Percentiles rank a stretch among this genome's conserved stretches.
Evolutionary conservation across 1,140 invertebrate species (phyloP).

Genomic region (Drosophila tani): DNA sequence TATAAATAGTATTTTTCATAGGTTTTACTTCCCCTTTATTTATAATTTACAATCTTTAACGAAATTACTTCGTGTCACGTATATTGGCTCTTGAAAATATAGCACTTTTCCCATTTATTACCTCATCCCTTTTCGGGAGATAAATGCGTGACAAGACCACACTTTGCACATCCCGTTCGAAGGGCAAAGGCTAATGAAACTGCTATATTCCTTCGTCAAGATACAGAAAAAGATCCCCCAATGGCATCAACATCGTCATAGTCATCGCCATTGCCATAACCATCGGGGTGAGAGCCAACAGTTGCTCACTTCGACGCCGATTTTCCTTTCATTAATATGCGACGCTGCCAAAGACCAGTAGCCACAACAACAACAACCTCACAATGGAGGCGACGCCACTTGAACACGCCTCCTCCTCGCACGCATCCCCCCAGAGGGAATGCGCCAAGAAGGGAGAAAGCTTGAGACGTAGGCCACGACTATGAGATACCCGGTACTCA

Average conservation of each 20-base stretch:
- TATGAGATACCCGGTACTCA: constrained; percentile 3
- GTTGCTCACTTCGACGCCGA: constrained; percentile 27
- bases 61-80: not conserved
- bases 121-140: not conserved
- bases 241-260: constrained; percentile 10
- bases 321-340: constrained; percentile 52
- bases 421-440: constrained; percentile 15
- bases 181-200: constrained; percentile 10
- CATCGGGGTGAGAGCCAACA: constrained; percentile 20
- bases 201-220: constrained; percentile 19
- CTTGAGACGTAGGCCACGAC: not conserved
- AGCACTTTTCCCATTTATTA: not conserved
- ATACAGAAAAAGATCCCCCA: constrained; percentile 16
- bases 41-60: no score
- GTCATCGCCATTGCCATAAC: constrained; percentile 13
- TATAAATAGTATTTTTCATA: not conserved
- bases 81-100: not conserved
- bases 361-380: constrained; percentile 19
- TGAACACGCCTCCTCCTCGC: constrained; percentile 38
- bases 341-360: constrained; percentile 38
- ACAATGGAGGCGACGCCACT: constrained; percentile 34
- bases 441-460: constrained; percentile 1
- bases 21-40: no score
- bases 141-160: constrained; percentile 30
- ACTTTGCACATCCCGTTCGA: not conserved